These are phyloP conservation scores for Eciton burchellii DNA, from an alignment of 1,140 invertebrate species.

Conservation along the genomic window DNA sequence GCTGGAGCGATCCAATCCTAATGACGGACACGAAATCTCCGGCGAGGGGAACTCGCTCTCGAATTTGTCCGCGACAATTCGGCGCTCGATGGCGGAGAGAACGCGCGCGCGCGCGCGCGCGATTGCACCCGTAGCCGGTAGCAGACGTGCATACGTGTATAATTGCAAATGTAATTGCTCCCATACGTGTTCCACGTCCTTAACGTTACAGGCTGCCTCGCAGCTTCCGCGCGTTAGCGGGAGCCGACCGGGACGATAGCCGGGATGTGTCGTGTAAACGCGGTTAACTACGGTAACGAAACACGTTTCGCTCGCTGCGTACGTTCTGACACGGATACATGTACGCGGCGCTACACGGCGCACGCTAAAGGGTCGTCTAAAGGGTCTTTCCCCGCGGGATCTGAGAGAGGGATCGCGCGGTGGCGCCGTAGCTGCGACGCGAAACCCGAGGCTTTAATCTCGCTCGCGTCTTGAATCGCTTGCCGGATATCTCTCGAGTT, in stretches of 20 bases:
- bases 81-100: background rate
- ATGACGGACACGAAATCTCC: background rate
- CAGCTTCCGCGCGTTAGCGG: conserved; percentile 51
- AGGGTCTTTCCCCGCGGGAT: conserved; percentile 32
- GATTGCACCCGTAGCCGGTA: conserved; percentile 17
- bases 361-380: conserved; percentile 9
- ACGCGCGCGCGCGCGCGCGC: conserved; percentile 6
- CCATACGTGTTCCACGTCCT: conserved; percentile 53
- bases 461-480: conserved; percentile 46
- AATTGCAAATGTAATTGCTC: conserved; percentile 57
- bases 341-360: background rate
- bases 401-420: background rate
- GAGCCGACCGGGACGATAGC: conserved; percentile 40
- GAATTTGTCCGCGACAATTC: conserved; percentile 22
- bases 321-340: conserved; percentile 12
- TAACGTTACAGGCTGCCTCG: conserved; percentile 48
- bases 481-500: conserved; percentile 32
- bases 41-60: background rate
- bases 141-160: conserved; percentile 37
- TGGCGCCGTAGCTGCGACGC: conserved; percentile 41
- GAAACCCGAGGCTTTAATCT: conserved; percentile 51
- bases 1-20: background rate
- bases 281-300: conserved; percentile 58
- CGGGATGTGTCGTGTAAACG: conserved; percentile 51
- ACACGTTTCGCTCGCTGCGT: conserved; percentile 38